Evolutionary conservation across 2,888 invertebrate genomes (phyloP).

Genomic region (Torymus auratus): DNA sequence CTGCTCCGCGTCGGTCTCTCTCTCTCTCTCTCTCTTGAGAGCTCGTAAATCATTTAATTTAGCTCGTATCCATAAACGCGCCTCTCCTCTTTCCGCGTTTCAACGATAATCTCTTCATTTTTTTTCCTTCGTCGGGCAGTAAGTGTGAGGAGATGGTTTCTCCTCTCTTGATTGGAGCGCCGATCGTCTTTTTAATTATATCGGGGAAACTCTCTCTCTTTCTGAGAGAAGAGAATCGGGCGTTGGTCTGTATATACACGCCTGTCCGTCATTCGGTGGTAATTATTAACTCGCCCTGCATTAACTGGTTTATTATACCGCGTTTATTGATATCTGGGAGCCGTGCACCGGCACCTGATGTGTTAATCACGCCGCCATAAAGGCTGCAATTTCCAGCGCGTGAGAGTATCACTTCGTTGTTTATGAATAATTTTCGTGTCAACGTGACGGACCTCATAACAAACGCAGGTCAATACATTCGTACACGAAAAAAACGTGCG

Average conservation of each 20-base stretch:
- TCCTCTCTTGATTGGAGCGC: not conserved
- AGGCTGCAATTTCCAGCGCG: slow-evolving; percentile 21
- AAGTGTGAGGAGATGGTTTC: not conserved
- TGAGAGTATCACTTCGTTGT: not conserved
- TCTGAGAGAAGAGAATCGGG: not conserved
- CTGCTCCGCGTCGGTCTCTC: not conserved
- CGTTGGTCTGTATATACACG: not conserved
- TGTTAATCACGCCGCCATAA: slow-evolving; percentile 27
- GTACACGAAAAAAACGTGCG: no score
- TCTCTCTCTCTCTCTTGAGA: slow-evolving; percentile 7
- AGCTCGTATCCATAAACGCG: not conserved
- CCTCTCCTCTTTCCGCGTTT: not conserved
- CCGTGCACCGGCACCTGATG: not conserved
- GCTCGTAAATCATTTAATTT: slow-evolving; percentile 45
- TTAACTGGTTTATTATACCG: slow-evolving; percentile 29
- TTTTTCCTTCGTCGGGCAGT: no score
- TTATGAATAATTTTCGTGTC: slow-evolving; percentile 13
- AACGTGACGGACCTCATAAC: no score
- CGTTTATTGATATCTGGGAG: slow-evolving; percentile 25
- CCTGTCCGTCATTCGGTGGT: not conserved
- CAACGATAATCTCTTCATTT: no score
- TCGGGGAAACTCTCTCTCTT: not conserved
- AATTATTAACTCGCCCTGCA: slow-evolving; percentile 22
- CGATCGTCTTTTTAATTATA: slow-evolving; percentile 17
- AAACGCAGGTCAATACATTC: no score